Base-by-base conservation (phyloP, 2,797 vertebrate genomes). In the Phrynocephalus vlangalii region DNA sequence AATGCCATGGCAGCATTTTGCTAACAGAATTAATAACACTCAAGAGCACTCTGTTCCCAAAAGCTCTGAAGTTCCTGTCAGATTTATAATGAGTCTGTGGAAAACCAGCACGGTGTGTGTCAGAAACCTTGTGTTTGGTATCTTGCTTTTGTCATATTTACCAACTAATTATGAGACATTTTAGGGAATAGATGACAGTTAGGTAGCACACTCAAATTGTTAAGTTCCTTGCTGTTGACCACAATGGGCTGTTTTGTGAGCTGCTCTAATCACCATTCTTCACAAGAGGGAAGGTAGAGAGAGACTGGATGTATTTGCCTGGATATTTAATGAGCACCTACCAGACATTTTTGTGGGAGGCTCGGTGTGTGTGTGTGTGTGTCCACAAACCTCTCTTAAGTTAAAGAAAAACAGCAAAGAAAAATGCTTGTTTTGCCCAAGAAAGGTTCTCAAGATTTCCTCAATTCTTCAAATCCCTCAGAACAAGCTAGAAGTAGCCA, bases 111-210 rank as follows among this genome's bases (percentile, higher is more conserved):
- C 70, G 73, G 15, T 73, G 73, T 30, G 50, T 5, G 0, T 85
- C 79, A 88, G 76, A 88, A 84, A 50, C 18, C 75, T 48, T 52
- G 71, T 83, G 83, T 86, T 95, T 15, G 18, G 13, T 28, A 22
- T 84, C 79, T 91, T 86, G 56, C 90, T 86, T 93, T 63, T 87
- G 68, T 85, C 85, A 63, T 79, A 91, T 88, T 88, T 90, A 79
- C 90, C 85, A 88, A 83, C 26, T 68, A 90, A 82, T 91, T 92
- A 87, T 20, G 77, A 56, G 0, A 0, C 1, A 13, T 52, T 87
- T 75, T 90, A 76, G 75, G 50, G 48, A 92, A 20, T 86, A 86
- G 44, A 3, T 60, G 83, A 84, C 86, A 91, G n/a, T 87, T 91
- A 86, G 3, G 0, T 73, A 82, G 70, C 67, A 82, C 28, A 16